A percentile compares a stretch with the other conserved stretches of the same genome.
Evolutionary conservation across 2,113 vertebrate species (phyloP).

Genomic region (Paratilapia polleni): DNA sequence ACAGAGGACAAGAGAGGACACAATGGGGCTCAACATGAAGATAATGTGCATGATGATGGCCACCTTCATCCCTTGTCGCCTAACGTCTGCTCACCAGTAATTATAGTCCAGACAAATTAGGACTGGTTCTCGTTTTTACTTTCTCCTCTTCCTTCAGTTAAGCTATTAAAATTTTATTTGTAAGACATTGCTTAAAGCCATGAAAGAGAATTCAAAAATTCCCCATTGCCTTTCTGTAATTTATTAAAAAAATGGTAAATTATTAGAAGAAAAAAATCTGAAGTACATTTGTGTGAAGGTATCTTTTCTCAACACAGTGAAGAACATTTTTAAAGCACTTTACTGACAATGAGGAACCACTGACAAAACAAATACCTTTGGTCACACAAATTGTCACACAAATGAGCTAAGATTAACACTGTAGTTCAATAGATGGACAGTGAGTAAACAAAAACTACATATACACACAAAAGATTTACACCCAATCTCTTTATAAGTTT

Average conservation of each 20-base stretch:
- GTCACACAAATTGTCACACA: neutral
- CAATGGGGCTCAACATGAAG: conserved; percentile 31
- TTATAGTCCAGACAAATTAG: conserved; percentile 78
- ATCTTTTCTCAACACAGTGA: conserved; percentile 49
- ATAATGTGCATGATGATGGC: conserved; percentile 39
- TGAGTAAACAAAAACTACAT: neutral
- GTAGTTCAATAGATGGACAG: neutral
- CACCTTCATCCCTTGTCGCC: conserved; percentile 54
- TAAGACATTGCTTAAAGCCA: conserved; percentile 78
- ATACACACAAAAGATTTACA: neutral
- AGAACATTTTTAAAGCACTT: neutral
- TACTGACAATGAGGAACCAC: neutral
- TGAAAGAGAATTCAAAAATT: conserved; percentile 82
- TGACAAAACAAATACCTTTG: neutral
- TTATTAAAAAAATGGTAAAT: conserved; percentile 72
- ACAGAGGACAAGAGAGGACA: conserved; percentile 63
- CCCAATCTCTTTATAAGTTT: neutral
- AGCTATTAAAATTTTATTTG: conserved; percentile 82
- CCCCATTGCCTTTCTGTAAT: conserved; percentile 69
- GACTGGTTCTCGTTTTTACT: conserved; percentile 26
- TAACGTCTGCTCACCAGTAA: conserved; percentile 67
- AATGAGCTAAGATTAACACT: neutral
- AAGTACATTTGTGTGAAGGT: conserved; percentile 73
- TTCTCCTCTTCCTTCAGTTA: conserved; percentile 60
- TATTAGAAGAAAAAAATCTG: conserved; percentile 78